phyloP scores from a whole-genome alignment of 1,140 invertebrate genomes.

The Solen grandis region DNA sequence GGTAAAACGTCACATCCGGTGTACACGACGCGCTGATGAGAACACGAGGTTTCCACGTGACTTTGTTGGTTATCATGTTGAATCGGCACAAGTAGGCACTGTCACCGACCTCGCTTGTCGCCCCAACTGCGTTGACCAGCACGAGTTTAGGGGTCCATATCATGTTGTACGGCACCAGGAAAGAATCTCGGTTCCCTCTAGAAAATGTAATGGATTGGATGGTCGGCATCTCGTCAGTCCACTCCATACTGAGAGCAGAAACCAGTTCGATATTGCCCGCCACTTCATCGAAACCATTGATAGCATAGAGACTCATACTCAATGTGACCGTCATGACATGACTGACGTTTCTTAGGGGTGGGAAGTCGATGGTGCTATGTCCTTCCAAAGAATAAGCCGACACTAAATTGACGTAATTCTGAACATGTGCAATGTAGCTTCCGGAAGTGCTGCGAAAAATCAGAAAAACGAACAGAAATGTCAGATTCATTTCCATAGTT shows the following conservation, averaged over 20 bases:
- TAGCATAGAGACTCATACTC: background rate
- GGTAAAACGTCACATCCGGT: conserved; percentile 29
- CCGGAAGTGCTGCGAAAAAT: background rate
- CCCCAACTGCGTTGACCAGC: conserved; percentile 17
- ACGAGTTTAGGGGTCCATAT: conserved; percentile 27
- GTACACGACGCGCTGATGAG: background rate
- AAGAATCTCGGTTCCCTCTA: background rate
- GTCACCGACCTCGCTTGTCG: background rate
- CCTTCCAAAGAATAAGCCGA: conserved; percentile 43
- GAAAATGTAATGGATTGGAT: background rate
- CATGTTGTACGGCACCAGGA: background rate
- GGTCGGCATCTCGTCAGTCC: background rate
- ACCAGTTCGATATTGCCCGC: conserved; percentile 2
- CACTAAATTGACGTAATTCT: conserved; percentile 48
- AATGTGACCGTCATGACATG: background rate
- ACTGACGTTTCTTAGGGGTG: background rate
- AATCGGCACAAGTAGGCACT: background rate
- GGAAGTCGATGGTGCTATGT: background rate
- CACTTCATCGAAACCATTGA: conserved; percentile 20
- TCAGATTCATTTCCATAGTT: no score
- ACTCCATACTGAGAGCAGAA: background rate
- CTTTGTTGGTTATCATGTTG: background rate
- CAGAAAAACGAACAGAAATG: background rate
- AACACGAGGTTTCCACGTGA: conserved; percentile 16
- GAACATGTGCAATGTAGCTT: conserved; percentile 38